Evolutionary conservation across 2,797 vertebrate species (phyloP), one percentile per base, ranked within the genome.

Genomic region (Malurus splendens): DNA sequence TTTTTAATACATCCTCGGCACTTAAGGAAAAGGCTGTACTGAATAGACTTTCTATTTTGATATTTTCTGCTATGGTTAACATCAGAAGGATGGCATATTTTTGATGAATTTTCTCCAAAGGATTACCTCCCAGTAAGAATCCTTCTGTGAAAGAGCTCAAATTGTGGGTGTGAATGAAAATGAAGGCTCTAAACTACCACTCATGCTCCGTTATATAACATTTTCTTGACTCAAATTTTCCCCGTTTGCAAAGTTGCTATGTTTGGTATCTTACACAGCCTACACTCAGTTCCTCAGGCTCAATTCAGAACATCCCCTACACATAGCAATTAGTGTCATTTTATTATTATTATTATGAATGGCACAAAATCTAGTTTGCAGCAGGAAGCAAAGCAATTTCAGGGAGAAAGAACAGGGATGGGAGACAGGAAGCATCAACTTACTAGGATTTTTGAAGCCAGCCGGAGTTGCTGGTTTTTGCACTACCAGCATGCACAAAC

Each of bases 271-370:
- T 95, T 92, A 73, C 48, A 57, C 92, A 95, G 87, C 90, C 77
- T 90, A 95, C 82, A 94, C 89, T 84, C 61, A 73, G 82, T 59
- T 94, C 74, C 82, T 95, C 87, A 74, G 87, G 89, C 94, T 95
- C 93, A 91, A 85, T 95, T 96, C 74, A 81, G 83, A 96, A 94
- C 93, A 91, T 92, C 50, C 84, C 95, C 92, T 92, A 91, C 91
- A 91, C 22, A 23, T 70, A 90, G 80, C 62, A 93, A 86, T 92
- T 91, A 93, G 62, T 89, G 93, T 91, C 90, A 87, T 59, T 82
- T 93, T 80, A 65, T 93, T 78, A 93, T 62, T 87, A 91, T 91
- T 85, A 74, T 88, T 92, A 94, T 74, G 70, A 94, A 94, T 89
- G 82, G 47, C 38, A 68, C 6, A 2, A 92, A 94, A 94, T 94